Base-by-base conservation (phyloP, 2,113 vertebrate genomes). In the Solenodon paradoxus region DNA sequence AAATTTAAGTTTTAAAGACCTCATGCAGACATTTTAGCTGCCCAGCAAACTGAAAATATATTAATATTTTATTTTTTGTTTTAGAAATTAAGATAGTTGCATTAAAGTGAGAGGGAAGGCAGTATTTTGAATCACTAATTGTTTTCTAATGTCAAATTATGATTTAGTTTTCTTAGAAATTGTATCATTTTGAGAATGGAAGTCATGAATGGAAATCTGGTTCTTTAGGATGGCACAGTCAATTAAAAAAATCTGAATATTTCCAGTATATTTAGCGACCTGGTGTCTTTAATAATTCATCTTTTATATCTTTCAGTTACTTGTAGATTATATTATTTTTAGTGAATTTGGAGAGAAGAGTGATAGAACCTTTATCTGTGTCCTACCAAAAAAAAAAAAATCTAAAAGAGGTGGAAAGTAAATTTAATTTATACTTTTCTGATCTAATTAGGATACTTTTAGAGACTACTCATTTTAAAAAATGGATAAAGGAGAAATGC, bases 391-490 rank as follows among this genome's bases (percentile, higher is more conserved):
- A 68, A 81, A 30, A 84, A 61, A 75, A 83, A 61, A 61, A 42
- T 47, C 3, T 84, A 20, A 87, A n/a, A 89, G 51, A 78, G 20
- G 28, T 92, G 51, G 59, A 90, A 95, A 81, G 53, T 84, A 92
- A 81, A 97, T 72, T 57, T 91, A 75, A 89, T 75, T 78, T 84
- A 17, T 32, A 57, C 38, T 92, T 79, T 96, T 75, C 28, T 64
- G 22, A 28, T 88, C 12, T 79, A 77, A 79, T 85, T 78, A 71
- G 13, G 28, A 49, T 84, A 32, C 30, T 72, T 95, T 95, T 84
- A 66, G 87, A 88, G 53, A 94, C 24, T 9, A 78, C 12, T 80
- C 32, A 30, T 94, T 95, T 93, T 1, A 22, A 77, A 59, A 79
- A 57, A 55, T 66, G 79, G 9, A 1, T 78, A 7, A 66, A 74